Conservation (phyloP, 2,888 invertebrate species). For the Copidosoma aretas region DNA sequence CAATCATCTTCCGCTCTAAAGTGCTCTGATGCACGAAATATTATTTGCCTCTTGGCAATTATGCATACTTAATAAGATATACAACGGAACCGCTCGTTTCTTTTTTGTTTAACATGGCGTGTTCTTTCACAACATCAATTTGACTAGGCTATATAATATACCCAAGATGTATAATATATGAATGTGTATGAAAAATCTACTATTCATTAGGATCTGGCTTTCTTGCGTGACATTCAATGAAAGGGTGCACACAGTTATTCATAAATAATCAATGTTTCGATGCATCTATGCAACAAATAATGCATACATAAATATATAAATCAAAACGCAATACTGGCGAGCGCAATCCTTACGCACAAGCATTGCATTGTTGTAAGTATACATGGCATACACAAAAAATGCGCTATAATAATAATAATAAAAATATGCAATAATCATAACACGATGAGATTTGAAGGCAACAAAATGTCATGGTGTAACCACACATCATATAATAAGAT, state of each 20-base stretch:
- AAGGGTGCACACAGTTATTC: slow-evolving; percentile 14
- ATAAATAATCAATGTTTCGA: not conserved
- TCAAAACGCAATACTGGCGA: not conserved
- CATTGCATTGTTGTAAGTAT: no score
- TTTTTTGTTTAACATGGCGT: no score
- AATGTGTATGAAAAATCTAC: not conserved
- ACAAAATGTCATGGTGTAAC: no score
- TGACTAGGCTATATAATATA: no score
- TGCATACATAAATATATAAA: not conserved
- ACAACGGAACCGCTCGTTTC: no score
- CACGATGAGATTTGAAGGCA: no score
- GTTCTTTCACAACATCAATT: no score
- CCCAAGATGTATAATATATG: not conserved
- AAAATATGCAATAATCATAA: no score
- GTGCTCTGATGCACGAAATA: not conserved
- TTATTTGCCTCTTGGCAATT: not conserved
- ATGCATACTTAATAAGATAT: no score
- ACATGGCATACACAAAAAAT: no score
- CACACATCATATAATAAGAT: no score
- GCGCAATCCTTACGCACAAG: not conserved
- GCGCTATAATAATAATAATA: no score
- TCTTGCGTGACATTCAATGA: slow-evolving; percentile 27
- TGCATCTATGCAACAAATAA: slow-evolving; percentile 14
- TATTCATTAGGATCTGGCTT: slow-evolving; percentile 38
- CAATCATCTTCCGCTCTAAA: not conserved